Evolutionary conservation across 2,888 invertebrate genomes (phyloP).

Genomic region (Iphiclides podalirius): DNA sequence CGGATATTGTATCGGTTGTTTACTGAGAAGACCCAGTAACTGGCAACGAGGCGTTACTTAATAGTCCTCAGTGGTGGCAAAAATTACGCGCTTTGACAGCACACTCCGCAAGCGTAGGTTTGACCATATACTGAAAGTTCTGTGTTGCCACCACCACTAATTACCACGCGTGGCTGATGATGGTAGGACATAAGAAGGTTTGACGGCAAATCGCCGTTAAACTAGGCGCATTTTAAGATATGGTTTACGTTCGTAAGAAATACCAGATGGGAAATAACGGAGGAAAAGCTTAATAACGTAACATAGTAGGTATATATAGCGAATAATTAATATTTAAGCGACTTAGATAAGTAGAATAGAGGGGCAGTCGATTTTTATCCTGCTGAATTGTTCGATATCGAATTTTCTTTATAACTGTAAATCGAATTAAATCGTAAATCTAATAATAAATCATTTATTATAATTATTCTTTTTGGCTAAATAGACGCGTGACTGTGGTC

Average conservation of each 20-base stretch:
- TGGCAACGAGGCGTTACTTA: background rate
- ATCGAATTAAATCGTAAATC: background rate
- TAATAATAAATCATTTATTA: no score
- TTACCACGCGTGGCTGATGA: background rate
- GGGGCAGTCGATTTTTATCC: background rate
- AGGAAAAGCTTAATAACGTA: no score
- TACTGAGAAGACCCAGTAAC: background rate
- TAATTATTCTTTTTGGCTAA: background rate
- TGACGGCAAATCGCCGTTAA: background rate
- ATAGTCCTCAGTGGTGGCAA: background rate
- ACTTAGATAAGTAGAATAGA: background rate
- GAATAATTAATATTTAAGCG: background rate
- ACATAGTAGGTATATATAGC: no score
- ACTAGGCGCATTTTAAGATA: no score
- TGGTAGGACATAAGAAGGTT: background rate
- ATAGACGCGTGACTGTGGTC: background rate
- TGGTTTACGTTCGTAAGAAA: no score
- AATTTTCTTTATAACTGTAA: constrained; percentile 13
- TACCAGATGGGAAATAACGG: no score
- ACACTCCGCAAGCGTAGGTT: background rate
- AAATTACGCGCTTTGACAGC: background rate
- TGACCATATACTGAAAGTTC: background rate
- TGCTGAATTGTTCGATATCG: constrained; percentile 3
- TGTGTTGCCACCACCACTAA: background rate
- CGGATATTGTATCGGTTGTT: no score